These are phyloP conservation scores for Drosophila neotestacea DNA, from an alignment of 2,888 invertebrate species.

Conservation along the genomic window DNA sequence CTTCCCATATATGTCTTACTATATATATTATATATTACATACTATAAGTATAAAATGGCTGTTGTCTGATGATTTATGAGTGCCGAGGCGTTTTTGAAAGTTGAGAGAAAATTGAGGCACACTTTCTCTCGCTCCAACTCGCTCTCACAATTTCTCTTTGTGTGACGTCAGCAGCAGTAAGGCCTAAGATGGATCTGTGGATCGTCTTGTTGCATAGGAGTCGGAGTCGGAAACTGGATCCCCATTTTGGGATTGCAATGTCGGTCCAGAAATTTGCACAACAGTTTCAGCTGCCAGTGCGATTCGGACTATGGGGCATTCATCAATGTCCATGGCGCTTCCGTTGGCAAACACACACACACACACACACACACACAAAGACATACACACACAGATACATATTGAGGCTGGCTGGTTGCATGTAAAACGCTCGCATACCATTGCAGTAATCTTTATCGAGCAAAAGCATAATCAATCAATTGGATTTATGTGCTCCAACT, in stretches of 20 bases:
- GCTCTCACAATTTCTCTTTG: constrained; percentile 4
- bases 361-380: constrained; percentile 29
- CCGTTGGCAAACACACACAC: constrained; percentile 50
- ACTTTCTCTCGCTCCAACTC: constrained; percentile 60
- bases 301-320: constrained; percentile 60
- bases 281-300: constrained; percentile 9
- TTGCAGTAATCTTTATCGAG: constrained; percentile 78
- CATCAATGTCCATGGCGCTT: constrained; percentile 75
- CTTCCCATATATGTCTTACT: constrained; percentile 32
- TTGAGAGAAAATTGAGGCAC: constrained; percentile 44
- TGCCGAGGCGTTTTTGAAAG: constrained; percentile 68
- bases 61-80: constrained; percentile 76
- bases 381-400: constrained; percentile 26
- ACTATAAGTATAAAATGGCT: constrained; percentile 64
- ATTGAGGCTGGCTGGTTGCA: constrained; percentile 38
- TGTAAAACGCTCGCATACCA: constrained; percentile 62
- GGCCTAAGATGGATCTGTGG: constrained; percentile 67
- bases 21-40: constrained; percentile 23
- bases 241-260: constrained; percentile 23
- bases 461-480: constrained; percentile 83
- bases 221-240: constrained; percentile 38
- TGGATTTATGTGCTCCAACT: constrained; percentile 84
- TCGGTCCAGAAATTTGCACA: constrained; percentile 41
- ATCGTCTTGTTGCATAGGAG: constrained; percentile 46
- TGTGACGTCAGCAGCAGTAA: constrained; percentile 37